These are phyloP conservation scores for Eleginops maclovinus DNA, from an alignment of 2,113 vertebrate species.

Conservation along the genomic window DNA sequence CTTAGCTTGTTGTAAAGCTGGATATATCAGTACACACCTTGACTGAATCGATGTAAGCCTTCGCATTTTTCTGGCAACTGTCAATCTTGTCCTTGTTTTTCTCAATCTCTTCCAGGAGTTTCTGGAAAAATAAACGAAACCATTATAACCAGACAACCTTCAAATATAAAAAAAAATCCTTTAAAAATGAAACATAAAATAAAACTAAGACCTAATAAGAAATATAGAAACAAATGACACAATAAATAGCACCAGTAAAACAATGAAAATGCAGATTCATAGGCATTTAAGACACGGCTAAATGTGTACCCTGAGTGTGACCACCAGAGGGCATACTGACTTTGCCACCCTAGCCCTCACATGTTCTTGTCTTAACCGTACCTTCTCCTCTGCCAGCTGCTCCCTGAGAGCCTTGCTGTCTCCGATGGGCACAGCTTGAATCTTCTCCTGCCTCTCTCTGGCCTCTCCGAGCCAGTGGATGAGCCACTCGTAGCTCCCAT, in stretches of 20 bases:
- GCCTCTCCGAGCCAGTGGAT: constrained; percentile 89
- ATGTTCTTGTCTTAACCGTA: constrained; percentile 57
- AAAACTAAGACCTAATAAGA: too few species aligned
- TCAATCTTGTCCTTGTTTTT: constrained; percentile 90
- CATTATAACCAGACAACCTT: neutral
- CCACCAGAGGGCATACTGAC: constrained; percentile 19
- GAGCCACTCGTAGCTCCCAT: constrained; percentile 86
- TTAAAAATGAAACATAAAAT: too few species aligned
- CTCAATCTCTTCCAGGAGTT: constrained; percentile 92
- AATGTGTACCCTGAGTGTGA: neutral
- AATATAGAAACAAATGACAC: neutral
- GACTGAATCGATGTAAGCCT: constrained; percentile 94
- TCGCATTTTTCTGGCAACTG: constrained; percentile 91
- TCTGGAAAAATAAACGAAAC: constrained; percentile 72
- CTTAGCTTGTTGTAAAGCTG: accelerated
- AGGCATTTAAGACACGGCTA: too few species aligned
- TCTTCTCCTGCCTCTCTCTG: constrained; percentile 87
- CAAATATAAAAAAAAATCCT: neutral
- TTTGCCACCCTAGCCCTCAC: neutral
- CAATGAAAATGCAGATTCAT: too few species aligned
- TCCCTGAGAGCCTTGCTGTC: constrained; percentile 83
- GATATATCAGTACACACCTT: constrained; percentile 83
- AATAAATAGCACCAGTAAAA: too few species aligned
- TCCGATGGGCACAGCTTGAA: constrained; percentile 87
- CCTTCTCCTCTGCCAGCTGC: constrained; percentile 93